A percentile compares a stretch with the other conserved stretches of the same genome.
phyloP scores from a whole-genome alignment of 1,140 invertebrate species.

The Drosophila seguyi region DNA sequence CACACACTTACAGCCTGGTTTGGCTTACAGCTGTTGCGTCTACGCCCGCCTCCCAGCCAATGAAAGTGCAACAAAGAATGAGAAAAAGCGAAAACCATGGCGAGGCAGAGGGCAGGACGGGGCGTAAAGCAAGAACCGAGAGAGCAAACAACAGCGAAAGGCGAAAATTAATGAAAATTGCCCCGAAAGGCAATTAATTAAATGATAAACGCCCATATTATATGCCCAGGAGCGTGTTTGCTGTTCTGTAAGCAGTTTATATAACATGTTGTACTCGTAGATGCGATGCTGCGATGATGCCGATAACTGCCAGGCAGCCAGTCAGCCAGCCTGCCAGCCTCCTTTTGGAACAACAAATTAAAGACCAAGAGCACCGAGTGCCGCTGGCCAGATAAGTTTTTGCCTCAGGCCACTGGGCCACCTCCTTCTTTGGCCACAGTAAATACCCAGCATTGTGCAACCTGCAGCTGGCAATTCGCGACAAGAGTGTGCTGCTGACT shows the following conservation, averaged over 20 bases:
- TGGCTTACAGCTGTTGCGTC: constrained; percentile 38
- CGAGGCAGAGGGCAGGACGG: not conserved
- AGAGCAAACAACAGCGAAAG: constrained; percentile 33
- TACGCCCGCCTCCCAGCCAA: not conserved
- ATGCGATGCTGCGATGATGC: constrained; percentile 13
- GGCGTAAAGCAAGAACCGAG: too few species aligned
- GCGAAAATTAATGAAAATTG: constrained; percentile 68
- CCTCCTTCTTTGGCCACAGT: not conserved
- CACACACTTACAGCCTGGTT: constrained; percentile 1
- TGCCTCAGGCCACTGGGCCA: not conserved
- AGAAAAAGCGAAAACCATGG: constrained; percentile 4
- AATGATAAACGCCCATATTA: constrained; percentile 69
- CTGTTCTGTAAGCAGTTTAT: constrained; percentile 59
- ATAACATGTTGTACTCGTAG: constrained; percentile 32
- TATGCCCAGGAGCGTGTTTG: constrained; percentile 52
- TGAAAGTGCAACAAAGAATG: constrained; percentile 30
- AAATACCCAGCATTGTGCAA: constrained; percentile 1
- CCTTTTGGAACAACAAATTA: constrained; percentile 26
- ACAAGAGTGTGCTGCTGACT: constrained; percentile 18
- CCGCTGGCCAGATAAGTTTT: constrained; percentile 41
- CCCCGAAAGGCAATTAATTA: constrained; percentile 68
- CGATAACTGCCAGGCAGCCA: constrained; percentile 26
- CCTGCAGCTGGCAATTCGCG: constrained; percentile 16
- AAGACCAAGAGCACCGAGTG: not conserved
- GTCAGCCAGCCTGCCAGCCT: too few species aligned